phyloP scores from a whole-genome alignment of 2,888 invertebrate species.

The Aleiodes testaceus region DNA sequence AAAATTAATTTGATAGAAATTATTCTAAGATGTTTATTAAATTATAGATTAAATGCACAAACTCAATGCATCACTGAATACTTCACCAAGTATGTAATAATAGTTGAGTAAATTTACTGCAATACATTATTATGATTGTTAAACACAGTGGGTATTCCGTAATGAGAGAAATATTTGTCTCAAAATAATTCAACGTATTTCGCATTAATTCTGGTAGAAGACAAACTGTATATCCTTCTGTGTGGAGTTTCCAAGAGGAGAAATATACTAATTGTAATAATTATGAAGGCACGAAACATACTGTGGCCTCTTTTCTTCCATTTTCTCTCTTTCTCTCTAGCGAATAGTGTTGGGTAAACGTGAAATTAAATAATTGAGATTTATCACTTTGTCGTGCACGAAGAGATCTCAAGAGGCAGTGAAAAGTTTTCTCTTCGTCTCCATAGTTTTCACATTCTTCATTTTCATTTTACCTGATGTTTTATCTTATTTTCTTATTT shows the following conservation, averaged over 20 bases:
- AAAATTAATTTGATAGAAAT: no score
- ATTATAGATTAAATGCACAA: conserved; percentile 8
- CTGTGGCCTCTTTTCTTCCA: conserved; percentile 10
- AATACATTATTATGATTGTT: conserved; percentile 10
- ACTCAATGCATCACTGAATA: conserved; percentile 14
- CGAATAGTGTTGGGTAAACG: conserved; percentile 16
- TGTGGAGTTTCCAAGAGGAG: neutral
- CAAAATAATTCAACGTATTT: conserved; percentile 5
- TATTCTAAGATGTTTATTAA: no score
- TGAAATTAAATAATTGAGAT: conserved; percentile 64
- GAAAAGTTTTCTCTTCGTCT: conserved; percentile 31
- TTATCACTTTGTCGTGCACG: conserved; percentile 53
- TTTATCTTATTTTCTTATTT: neutral
- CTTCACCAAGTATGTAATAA: conserved; percentile 18
- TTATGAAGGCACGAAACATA: conserved; percentile 28
- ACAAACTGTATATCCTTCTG: neutral
- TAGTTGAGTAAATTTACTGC: conserved; percentile 22
- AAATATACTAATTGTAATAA: conserved; percentile 22
- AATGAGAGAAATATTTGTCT: conserved; percentile 27
- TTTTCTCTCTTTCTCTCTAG: conserved; percentile 16
- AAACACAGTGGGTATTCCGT: neutral
- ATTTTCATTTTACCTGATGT: neutral
- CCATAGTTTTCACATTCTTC: conserved; percentile 1
- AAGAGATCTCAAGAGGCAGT: conserved; percentile 48
- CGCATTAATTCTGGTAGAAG: neutral